Evolutionary conservation across 2,113 vertebrate genomes (phyloP), one percentile per base, ranked within the genome.

Genomic region (Lepus americanus): DNA sequence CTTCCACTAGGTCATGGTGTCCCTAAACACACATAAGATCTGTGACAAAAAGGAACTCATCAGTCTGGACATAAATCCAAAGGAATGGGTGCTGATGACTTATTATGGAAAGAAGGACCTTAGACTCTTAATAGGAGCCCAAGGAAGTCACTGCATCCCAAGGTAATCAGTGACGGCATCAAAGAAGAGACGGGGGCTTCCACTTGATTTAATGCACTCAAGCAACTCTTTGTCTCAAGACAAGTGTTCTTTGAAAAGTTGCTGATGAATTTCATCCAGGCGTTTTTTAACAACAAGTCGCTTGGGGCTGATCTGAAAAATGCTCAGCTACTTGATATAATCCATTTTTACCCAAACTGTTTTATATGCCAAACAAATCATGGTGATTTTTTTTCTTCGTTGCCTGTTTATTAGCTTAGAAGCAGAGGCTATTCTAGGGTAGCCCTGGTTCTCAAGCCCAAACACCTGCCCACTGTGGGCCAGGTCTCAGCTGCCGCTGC

Each of bases 271-370:
- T 92, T 82, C 13, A 76, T 82, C 64, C 66, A 95, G 74, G 83
- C 79, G 76, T 94, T 96, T 95, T 94, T 84, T 49, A 94, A 82
- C 96, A 96, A 96, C 94, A 96, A 97, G 95, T 96, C 90, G 78
- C 93, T 95, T 91, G 93, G 36, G 93, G 87, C 70, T 94, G 74
- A 95, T 95, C n/a, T 91, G 80, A 66, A 87, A 95, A 96, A 95
- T 86, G 92, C 36, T 76, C 87, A 63, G 74, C 64, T 90, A 63
- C 83, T 87, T 77, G 64, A 96, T 91, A 22, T 79, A 92, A 95
- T 89, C 94, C 86, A 89, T 90, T 97, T 95, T 94, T 73, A 89
- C 80, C 82, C 69, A 93, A 95, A 93, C 86, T 77, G 13, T 94
- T 93, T 88, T 95, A 82, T 73, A 70, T 53, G 49, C 74, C 94